Base-by-base conservation (phyloP, 2,113 vertebrate genomes). In the Psilopsiagon aurifrons region DNA sequence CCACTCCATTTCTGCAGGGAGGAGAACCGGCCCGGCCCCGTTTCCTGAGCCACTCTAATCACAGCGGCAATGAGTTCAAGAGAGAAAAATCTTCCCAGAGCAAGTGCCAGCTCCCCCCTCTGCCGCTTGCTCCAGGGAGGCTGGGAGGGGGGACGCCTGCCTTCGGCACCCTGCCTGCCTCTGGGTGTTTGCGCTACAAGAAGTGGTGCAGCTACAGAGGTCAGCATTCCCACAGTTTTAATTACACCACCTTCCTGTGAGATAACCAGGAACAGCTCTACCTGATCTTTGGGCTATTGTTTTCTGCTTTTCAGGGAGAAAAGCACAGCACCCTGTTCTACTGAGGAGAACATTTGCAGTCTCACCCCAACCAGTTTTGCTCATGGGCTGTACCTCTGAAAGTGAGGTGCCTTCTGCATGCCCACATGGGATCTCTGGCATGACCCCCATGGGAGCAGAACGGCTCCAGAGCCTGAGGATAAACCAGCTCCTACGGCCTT, bases 31-130 rank as follows among this genome's bases (percentile, higher is more conserved):
- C 96, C 94, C 96, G 89, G 93, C 74, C 81, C 66, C 81, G 63
- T 90, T 97, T 97, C 95, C 96, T 95, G 92, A 94, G 84, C 91
- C 1, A 13, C 75, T 94, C 93, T 96, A 93, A 97, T 96, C 95
- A 89, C 90, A 91, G 91, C 70, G 2, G 93, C 93, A 95, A 90
- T 93, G 95, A 97, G 93, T 96, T 94, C 95, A 95, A 95, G 92
- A 57, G 87, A 96, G 85, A 96, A 96, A 95, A 96, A 96, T 97
- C 96, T 96, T 96, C 95, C 94, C 94, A 97, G 91, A 93, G 80
- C 92, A 96, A 96, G 85, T 90, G 96, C 95, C 94, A 96, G 94
- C 90, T 96, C 95, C 93, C 85, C 74, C 41, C 51, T 51, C 79
- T 31, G 71, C 87, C 43, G 44, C 67, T 87, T 0, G 0, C 79